Conservation (phyloP, 2,113 vertebrate species). For the Chlorodrepanis virens region DNA sequence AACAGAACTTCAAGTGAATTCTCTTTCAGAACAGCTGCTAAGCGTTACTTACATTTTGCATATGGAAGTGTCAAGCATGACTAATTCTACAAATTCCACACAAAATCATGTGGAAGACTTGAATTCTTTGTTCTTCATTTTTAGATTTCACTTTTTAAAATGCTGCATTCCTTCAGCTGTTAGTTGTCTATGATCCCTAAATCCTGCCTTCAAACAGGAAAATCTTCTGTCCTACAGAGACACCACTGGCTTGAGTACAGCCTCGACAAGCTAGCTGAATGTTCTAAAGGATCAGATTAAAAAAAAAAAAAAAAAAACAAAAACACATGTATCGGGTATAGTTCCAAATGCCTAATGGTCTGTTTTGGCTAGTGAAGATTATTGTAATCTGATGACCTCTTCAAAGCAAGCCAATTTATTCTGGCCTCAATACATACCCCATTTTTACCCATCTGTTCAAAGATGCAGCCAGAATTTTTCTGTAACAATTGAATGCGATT, state of each 20-base stretch:
- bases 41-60: background rate
- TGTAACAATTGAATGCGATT: background rate
- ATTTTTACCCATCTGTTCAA: constrained; percentile 42
- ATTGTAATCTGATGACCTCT: constrained; percentile 28
- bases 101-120: background rate
- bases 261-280: background rate
- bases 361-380: constrained; percentile 36
- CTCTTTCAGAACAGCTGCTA: background rate
- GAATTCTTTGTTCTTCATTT: background rate
- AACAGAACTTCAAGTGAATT: background rate
- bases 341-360: background rate
- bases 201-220: background rate
- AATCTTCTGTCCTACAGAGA: background rate
- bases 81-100: background rate
- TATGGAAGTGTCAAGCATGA: background rate
- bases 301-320: background rate
- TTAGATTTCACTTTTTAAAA: background rate
- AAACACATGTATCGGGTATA: background rate
- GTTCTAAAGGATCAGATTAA: background rate
- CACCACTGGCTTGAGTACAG: background rate
- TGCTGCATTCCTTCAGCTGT: background rate
- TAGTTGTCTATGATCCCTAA: background rate
- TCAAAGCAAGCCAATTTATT: constrained; percentile 24
- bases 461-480: constrained; percentile 11
- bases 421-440: background rate